phyloP scores from a whole-genome alignment of 2,113 vertebrate species.

The Entomyzon cyanotis region DNA sequence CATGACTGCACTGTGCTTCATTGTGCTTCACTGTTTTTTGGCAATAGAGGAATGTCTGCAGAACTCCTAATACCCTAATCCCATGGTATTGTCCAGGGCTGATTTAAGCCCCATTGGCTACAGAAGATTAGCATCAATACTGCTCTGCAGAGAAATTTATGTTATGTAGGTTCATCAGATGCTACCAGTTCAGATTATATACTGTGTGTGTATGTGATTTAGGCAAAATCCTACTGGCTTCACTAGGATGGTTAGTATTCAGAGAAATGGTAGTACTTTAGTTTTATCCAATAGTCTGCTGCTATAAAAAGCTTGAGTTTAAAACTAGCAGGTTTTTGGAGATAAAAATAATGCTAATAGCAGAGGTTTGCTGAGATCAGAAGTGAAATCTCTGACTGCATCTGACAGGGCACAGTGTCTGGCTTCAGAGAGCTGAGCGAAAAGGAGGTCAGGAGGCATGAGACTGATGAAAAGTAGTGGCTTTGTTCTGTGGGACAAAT shows the following conservation, averaged over 20 bases:
- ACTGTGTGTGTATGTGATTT: background rate
- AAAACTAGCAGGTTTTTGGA: background rate
- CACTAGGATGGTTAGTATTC: background rate
- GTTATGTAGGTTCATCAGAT: background rate
- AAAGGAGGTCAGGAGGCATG: background rate
- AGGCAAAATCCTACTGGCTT: background rate
- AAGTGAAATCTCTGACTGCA: background rate
- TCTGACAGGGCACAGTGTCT: background rate
- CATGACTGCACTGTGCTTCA: background rate
- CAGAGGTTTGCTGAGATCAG: constrained; percentile 4
- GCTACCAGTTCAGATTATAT: background rate
- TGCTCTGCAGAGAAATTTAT: background rate
- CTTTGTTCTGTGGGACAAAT: background rate
- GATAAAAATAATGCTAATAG: background rate
- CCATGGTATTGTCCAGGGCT: background rate
- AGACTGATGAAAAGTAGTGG: background rate
- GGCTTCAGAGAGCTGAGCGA: background rate
- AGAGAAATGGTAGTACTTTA: background rate
- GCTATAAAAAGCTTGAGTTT: background rate
- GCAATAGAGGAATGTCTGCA: background rate
- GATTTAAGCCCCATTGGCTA: background rate
- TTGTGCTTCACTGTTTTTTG: background rate
- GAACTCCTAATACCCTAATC: background rate
- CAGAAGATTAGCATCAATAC: background rate
- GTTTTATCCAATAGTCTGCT: background rate